Conservation (phyloP, 2,113 vertebrate species). For the Microcebus murinus region DNA sequence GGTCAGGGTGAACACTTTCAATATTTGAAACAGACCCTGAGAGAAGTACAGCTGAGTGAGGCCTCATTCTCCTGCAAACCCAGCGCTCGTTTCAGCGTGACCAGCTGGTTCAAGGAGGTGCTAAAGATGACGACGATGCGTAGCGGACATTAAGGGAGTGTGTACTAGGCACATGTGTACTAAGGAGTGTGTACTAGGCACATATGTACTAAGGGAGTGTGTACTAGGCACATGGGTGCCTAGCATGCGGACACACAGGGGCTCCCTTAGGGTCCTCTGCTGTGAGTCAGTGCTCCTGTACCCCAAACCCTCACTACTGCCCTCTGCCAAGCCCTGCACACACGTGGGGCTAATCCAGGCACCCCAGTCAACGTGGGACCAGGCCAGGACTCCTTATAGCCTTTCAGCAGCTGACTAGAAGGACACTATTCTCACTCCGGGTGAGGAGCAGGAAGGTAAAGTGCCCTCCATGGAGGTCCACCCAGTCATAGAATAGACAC, state of each 20-base stretch:
- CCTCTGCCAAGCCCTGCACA: not conserved
- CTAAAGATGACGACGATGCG: not conserved
- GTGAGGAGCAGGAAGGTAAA: not conserved
- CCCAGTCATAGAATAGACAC: not conserved
- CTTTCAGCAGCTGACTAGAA: not conserved
- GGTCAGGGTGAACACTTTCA: too few species aligned
- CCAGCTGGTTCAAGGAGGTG: not conserved
- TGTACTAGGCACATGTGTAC: not conserved
- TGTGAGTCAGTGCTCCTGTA: not conserved
- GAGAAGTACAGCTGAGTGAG: not conserved
- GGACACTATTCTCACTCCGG: not conserved
- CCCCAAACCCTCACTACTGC: not conserved
- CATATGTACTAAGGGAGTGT: too few species aligned
- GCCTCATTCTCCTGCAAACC: not conserved
- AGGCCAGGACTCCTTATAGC: not conserved
- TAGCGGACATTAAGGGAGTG: not conserved
- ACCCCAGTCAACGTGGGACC: not conserved
- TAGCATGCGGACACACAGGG: not conserved
- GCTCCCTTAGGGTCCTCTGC: not conserved
- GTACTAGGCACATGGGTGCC: not conserved
- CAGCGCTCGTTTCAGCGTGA: not conserved
- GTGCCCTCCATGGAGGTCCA: too few species aligned
- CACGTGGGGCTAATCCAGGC: not conserved
- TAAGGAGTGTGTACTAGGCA: not conserved
- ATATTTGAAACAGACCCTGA: not conserved